Evolutionary conservation across 2,797 vertebrate species (phyloP).

Genomic region (Rhabdophis nuchalis): DNA sequence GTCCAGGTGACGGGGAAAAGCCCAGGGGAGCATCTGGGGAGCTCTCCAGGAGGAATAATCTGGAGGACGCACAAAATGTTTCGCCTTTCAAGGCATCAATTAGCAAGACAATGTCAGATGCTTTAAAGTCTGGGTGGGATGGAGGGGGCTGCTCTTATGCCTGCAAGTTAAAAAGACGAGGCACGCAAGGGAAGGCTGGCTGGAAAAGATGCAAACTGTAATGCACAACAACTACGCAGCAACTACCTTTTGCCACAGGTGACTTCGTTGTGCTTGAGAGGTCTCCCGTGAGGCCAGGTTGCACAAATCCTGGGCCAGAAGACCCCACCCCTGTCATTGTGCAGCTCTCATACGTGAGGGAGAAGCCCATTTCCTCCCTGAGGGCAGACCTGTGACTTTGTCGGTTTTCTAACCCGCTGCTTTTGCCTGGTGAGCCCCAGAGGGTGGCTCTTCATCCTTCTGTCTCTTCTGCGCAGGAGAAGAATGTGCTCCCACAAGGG

Average conservation of each 20-base stretch:
- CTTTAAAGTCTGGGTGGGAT: no score
- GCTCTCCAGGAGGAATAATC: background rate
- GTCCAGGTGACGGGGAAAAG: background rate
- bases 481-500: constrained; percentile 53
- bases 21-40: background rate
- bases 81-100: background rate
- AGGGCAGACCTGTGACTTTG: background rate
- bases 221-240: background rate
- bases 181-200: background rate
- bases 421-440: background rate
- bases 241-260: background rate
- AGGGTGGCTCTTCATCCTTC: background rate
- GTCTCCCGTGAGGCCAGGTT: background rate
- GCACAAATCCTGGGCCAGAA: background rate
- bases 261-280: background rate
- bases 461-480: constrained; percentile 40
- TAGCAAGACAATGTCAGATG: background rate
- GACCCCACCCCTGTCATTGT: background rate
- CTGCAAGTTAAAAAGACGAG: background rate
- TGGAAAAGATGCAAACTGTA: background rate
- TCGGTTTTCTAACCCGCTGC: background rate
- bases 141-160: background rate
- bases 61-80: background rate
- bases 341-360: background rate
- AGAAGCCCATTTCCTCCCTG: background rate